Percentiles rank a stretch among this genome's conserved stretches.
phyloP scores from a whole-genome alignment of 1,140 invertebrate genomes.

The Lerema accius region DNA sequence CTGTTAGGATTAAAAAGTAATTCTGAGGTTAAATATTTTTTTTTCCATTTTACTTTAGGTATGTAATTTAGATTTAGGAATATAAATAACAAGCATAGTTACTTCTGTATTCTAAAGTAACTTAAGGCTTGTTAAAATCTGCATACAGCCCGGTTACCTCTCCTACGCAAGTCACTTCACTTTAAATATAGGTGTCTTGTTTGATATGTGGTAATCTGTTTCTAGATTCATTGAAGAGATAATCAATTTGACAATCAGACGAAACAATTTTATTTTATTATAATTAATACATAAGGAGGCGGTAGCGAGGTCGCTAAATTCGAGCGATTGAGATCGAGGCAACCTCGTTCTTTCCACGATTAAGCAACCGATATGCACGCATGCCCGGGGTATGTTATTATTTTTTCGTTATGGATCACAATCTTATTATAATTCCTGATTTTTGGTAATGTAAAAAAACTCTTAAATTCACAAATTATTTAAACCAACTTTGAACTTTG shows the following conservation, averaged over 20 bases:
- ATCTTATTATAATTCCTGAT: constrained; percentile 7
- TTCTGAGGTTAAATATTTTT: too few relatives aligned
- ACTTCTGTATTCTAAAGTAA: too few relatives aligned
- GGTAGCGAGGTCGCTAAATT: constrained; percentile 67
- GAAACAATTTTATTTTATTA: constrained; percentile 18
- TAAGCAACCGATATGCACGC: constrained; percentile 50
- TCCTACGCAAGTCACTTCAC: too few relatives aligned
- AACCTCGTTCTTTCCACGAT: constrained; percentile 56
- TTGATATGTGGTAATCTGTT: neutral
- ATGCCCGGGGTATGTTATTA: constrained; percentile 58
- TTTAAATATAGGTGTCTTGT: too few relatives aligned
- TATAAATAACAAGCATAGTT: too few relatives aligned
- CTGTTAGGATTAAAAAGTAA: too few relatives aligned
- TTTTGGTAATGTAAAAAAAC: neutral
- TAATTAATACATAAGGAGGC: constrained; percentile 27
- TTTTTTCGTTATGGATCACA: constrained; percentile 64
- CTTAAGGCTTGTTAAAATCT: too few relatives aligned
- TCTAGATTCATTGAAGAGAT: neutral
- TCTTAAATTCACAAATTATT: neutral
- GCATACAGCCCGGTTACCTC: too few relatives aligned
- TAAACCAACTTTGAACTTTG: too few relatives aligned
- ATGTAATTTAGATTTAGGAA: too few relatives aligned
- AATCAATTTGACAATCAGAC: constrained; percentile 7
- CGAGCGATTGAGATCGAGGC: constrained; percentile 69
- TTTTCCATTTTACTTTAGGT: too few relatives aligned